Base-by-base conservation (phyloP, 2,888 invertebrate genomes). In the Nesidiocoris tenuis region DNA sequence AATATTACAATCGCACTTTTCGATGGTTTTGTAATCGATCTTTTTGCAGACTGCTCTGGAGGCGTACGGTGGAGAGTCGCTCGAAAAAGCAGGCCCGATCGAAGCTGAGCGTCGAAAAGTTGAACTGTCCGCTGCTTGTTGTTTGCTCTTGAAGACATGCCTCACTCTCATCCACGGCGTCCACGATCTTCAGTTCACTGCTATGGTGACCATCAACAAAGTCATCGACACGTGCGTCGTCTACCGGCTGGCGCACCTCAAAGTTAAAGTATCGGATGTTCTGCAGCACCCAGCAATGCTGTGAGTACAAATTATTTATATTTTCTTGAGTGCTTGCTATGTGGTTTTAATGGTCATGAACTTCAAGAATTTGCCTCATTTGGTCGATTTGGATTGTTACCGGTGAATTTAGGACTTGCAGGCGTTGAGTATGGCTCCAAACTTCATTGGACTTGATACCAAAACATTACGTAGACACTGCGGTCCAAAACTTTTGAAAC, bases 131-230 rank as follows among this genome's bases (percentile, higher is more conserved):
- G 84, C 84, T 67, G 84, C 86, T 19, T 83, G 89, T 76, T 85
- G 87, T 74, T 84, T 86, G 78, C 83, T 89, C 75, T 84, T 87
- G 61, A 84, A 85, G 74, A 85, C 87, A 67, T 85, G 87, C 77
- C 83, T 88, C 74, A 85, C 86, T 77, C 84, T 88, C 77, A 84
- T 87, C 76, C 85, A 86, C 78, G 87, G 87, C 24, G 87, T 87
- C 2, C 87, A 87, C 80, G 86, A 86, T 74, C 84, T 88, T 18
- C 88, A 88, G 81, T 89, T 87, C 83, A 87, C 88, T 0, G 87
- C 88, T 2, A 84, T 89, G 81, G 85, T 85, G 79, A 86, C 87
- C 74, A 84, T 89, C 79, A 89, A 89, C 82, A 86, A 87, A 82
- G 84, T 86, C 68, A 84, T 89, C 74, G 89, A 89, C 82, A 84